Conservation (phyloP, 2,113 vertebrate species). For the Xenopus borealis region DNA sequence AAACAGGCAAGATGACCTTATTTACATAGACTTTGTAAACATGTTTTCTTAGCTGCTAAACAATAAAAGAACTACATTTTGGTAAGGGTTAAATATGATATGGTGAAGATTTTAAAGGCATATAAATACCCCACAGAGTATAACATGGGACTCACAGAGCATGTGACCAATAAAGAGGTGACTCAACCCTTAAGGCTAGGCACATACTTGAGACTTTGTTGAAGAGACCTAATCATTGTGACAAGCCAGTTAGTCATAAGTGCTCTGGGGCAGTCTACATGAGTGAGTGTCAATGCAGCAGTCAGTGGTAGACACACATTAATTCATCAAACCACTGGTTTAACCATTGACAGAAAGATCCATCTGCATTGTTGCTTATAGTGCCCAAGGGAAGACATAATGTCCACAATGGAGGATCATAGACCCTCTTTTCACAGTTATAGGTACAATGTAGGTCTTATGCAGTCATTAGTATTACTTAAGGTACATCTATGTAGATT, state of each 20-base stretch:
- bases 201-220: not conserved
- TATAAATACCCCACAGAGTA: not conserved
- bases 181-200: not conserved
- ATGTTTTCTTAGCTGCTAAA: no score
- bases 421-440: no score
- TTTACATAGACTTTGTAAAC: no score
- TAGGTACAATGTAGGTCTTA: no score
- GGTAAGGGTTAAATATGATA: not conserved
- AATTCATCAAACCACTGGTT: not conserved
- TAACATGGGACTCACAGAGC: not conserved
- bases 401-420: no score
- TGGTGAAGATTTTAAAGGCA: not conserved
- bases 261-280: not conserved
- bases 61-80: no score
- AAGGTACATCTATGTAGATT: not conserved
- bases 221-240: no score
- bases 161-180: not conserved
- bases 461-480: not conserved
- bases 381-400: not conserved
- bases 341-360: not conserved
- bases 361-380: not conserved
- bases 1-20: no score
- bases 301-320: not conserved
- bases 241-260: not conserved
- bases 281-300: not conserved